Conservation (phyloP, 2,888 invertebrate genomes). For the Mystacides longicornis region DNA sequence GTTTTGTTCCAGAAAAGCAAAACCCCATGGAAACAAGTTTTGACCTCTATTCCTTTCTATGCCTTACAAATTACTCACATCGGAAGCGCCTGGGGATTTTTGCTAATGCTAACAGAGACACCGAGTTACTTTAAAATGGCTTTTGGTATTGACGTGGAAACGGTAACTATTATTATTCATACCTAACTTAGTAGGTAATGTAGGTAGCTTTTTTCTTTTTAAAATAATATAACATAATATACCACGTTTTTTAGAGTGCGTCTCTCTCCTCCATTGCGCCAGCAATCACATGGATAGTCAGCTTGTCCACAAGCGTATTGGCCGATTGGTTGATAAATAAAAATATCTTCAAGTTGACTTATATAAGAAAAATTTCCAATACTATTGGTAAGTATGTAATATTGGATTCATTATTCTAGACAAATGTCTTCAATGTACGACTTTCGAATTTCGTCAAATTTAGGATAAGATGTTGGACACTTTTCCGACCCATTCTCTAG, state of each 20-base stretch:
- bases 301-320: background rate
- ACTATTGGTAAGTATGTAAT: constrained; percentile 17
- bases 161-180: constrained; percentile 3
- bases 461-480: too few species aligned
- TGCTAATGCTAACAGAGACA: constrained; percentile 12
- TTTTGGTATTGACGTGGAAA: constrained; percentile 10
- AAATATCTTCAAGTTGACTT: constrained; percentile 3
- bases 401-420: too few species aligned
- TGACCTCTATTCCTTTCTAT: constrained; percentile 7
- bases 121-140: constrained; percentile 18
- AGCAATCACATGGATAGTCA: constrained; percentile 59
- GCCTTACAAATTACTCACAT: constrained; percentile 11
- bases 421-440: too few species aligned
- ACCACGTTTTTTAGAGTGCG: constrained; percentile 57
- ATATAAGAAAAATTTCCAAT: constrained; percentile 13
- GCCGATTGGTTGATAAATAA: constrained; percentile 11
- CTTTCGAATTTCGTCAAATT: too few species aligned
- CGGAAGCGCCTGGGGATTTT: constrained; percentile 13
- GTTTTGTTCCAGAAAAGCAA: constrained; percentile 1
- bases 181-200: background rate
- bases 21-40: constrained; percentile 11
- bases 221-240: constrained; percentile 5
- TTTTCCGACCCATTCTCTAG: too few species aligned
- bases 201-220: background rate
- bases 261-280: constrained; percentile 66